Evolutionary conservation across 2,888 invertebrate genomes (phyloP).

Genomic region (Trilocha varians): DNA sequence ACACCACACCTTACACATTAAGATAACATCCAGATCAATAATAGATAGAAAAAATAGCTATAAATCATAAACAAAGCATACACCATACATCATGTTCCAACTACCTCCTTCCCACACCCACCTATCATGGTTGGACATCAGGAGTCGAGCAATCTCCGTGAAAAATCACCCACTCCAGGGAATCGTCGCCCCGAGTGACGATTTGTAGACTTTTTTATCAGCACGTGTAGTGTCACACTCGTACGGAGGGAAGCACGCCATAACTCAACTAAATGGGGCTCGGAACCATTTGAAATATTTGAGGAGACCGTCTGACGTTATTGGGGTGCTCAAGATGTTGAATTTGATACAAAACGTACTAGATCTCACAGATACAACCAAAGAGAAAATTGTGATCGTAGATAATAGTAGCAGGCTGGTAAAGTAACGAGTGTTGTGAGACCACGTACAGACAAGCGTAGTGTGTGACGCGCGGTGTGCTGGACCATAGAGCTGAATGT

Average conservation of each 20-base stretch:
- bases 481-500: not conserved
- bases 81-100: constrained; percentile 2
- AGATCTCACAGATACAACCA: too few species aligned
- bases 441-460: constrained; percentile 1
- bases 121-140: constrained; percentile 7
- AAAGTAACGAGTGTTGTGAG: not conserved
- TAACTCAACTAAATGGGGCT: constrained; percentile 12
- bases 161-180: constrained; percentile 22
- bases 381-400: too few species aligned
- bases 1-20: too few species aligned
- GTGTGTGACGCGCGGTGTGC: not conserved
- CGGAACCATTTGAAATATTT: constrained; percentile 5
- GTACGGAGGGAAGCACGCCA: constrained; percentile 2
- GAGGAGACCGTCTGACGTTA: constrained; percentile 1
- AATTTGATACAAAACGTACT: not conserved
- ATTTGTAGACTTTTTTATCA: constrained; percentile 35
- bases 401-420: too few species aligned
- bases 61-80: not conserved
- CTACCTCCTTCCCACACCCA: not conserved
- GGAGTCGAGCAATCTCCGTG: constrained; percentile 21
- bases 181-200: constrained; percentile 24
- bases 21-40: too few species aligned
- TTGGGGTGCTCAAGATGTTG: not conserved
- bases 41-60: not conserved
- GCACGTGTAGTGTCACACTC: constrained; percentile 17